Percentiles rank a stretch among this genome's conserved stretches.
These are phyloP conservation scores for Bellardia pandia DNA, from an alignment of 2,888 invertebrate species.

Conservation along the genomic window DNA sequence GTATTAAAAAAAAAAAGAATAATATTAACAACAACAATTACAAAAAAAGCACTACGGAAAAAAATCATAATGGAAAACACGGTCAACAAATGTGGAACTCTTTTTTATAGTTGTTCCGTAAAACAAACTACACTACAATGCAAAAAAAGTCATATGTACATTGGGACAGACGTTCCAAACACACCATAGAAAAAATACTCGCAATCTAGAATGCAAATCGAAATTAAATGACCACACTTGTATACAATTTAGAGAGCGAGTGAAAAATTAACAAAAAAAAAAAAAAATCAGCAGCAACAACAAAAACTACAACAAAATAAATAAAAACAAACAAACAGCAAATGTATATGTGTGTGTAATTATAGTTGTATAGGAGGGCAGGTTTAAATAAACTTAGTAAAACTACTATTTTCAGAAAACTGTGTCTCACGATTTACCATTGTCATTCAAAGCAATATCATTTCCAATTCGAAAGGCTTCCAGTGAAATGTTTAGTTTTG, in stretches of 20 bases:
- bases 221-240: conserved; percentile 82
- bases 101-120: conserved; percentile 49
- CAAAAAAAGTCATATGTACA: conserved; percentile 43
- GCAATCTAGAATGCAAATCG: conserved; percentile 82
- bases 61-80: conserved; percentile 67
- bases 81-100: conserved; percentile 68
- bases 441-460: too few relatives aligned
- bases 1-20: conserved; percentile 43
- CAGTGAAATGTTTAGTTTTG: too few relatives aligned
- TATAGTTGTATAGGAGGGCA: neutral
- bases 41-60: conserved; percentile 40
- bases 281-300: conserved; percentile 13
- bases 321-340: conserved; percentile 52
- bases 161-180: neutral
- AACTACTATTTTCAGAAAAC: neutral
- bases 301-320: conserved; percentile 40
- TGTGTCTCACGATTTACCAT: too few relatives aligned
- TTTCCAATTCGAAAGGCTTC: neutral
- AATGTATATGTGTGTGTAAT: conserved; percentile 3
- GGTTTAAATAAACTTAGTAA: neutral
- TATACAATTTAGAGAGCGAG: conserved; percentile 76
- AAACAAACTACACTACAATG: conserved; percentile 32
- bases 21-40: neutral
- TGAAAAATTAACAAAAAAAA: conserved; percentile 65
- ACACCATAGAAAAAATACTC: conserved; percentile 46